Percentiles rank a stretch among this genome's conserved stretches.
These are phyloP conservation scores for Octopus sinensis DNA, from an alignment of 1,140 invertebrate genomes.

Conservation along the genomic window DNA sequence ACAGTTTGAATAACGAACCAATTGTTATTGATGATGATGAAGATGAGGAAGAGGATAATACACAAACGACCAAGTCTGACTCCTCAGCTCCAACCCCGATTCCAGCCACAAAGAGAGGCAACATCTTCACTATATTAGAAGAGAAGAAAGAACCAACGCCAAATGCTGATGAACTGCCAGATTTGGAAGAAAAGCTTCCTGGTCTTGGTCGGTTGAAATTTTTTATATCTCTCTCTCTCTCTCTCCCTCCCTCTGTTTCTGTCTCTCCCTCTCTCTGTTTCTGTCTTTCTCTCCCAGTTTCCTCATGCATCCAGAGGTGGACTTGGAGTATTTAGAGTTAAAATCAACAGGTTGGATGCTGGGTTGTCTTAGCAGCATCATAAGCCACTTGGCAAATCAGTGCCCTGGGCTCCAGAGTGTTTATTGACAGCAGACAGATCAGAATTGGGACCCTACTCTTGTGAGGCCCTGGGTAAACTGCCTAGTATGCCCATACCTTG, in stretches of 20 bases:
- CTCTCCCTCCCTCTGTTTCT: no score
- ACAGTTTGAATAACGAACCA: slow-evolving; percentile 17
- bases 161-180: slow-evolving; percentile 25
- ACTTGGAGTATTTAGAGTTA: no score
- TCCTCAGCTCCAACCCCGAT: background rate
- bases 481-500: slow-evolving; percentile 16
- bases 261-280: no score
- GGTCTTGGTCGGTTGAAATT: no score
- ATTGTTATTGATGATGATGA: slow-evolving; percentile 27
- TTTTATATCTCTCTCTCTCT: no score
- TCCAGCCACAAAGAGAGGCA: slow-evolving; percentile 3
- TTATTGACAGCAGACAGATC: background rate
- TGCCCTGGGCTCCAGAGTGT: no score
- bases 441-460: background rate
- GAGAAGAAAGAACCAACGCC: slow-evolving; percentile 10
- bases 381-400: no score
- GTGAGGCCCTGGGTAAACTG: background rate
- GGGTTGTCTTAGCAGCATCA: no score
- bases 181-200: slow-evolving; percentile 14
- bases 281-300: no score
- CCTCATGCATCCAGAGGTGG: no score
- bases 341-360: no score
- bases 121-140: slow-evolving; percentile 10
- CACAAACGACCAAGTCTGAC: background rate
- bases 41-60: slow-evolving; percentile 18